Base-by-base conservation (phyloP, 2,797 vertebrate genomes). In the Dicrostonyx torquatus region DNA sequence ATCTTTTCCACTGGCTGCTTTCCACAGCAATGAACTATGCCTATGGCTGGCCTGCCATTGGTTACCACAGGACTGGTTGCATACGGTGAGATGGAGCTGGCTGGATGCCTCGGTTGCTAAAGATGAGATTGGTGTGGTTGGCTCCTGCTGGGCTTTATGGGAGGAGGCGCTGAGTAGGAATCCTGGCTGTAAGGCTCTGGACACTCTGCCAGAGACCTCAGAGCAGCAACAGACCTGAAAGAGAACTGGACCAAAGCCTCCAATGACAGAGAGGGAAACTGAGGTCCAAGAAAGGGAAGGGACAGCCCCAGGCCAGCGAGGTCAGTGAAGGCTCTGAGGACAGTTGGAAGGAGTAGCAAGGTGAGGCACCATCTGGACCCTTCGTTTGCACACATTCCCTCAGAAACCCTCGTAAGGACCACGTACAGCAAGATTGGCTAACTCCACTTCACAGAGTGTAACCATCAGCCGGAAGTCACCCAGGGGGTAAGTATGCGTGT, bases 361-460 rank as follows among this genome's bases (percentile, higher is more conserved):
- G 50, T 1, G 31, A 58, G 24, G 72, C 1, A 0, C 17, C n/a
- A 0, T 4, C n/a, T 31, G 60, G 40, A 77, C 12, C 7, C 24
- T 80, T 86, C 14, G 3, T 6, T 7, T 11, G 2, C 26, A 2
- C 31, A 20, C 1, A 6, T 6, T 64, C 58, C 26, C 87, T 66
- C 14, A 40, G 92, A 40, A 50, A 66, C 18, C 48, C 83, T 55
- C 58, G 18, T 22, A 5, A 5, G 14, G 37, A 50, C n/a, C 48
- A 48, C 13, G 20, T 0, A 1, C 7, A 37, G 89, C 4, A 5
- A 31, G 37, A 3, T 37, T 2, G 5, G 20, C 48, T 75, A 4
- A 10, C 50, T 48, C 64, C 40, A 53, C 53, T 31, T 64, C 22
- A 72, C 79, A 60, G 40, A 66, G 86, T 26, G 9, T 26, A 37